Base-by-base conservation (phyloP, 2,113 vertebrate genomes). In the Rhinopomastus cyanomelas region DNA sequence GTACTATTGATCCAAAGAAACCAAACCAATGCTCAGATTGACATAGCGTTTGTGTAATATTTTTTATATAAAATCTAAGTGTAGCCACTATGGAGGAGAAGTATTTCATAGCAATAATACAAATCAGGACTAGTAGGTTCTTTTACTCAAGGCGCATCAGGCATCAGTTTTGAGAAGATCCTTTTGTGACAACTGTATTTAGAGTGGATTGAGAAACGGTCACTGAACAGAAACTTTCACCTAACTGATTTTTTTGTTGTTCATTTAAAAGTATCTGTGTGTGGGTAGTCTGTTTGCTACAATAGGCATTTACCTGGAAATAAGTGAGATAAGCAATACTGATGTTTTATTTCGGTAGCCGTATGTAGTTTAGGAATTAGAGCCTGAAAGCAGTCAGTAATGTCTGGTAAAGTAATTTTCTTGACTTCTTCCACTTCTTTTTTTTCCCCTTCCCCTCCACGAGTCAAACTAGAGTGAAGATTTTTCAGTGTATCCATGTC, bases 341-440 rank as follows among this genome's bases (percentile, higher is more conserved):
- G 82, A 94, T 96, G 91, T 97, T 96, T 96, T 97, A 89, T 94
- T 90, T 96, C 96, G 85, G 90, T 96, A 96, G 92, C 94, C 96
- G 84, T 95, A 92, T 64, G 44, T 93, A 91, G 88, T 64, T 92
- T 94, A 87, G 94, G 62, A 93, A 74, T 90, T 94, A 93, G 85
- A 79, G 87, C 94, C 87, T 84, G 52, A 73, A 81, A 86, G 26
- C 8, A 74, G 27, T 73, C 76, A 55, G 23, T 90, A 25, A 48
- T 80, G 74, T 76, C 51, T 87, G 42, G 86, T 87, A 79, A 65
- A 65, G 30, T 84, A 51, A 42, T 15, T 86, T 89, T 81, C 66
- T 22, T 53, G 55, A 51, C 22, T 42, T 36, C 32, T 32, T 34
- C 46, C 57, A n/a, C n/a, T n/a, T n/a, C n/a, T n/a, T 73, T 78